Evolutionary conservation across 2,888 invertebrate species (phyloP).

Genomic region (Silvanus unidentatus): DNA sequence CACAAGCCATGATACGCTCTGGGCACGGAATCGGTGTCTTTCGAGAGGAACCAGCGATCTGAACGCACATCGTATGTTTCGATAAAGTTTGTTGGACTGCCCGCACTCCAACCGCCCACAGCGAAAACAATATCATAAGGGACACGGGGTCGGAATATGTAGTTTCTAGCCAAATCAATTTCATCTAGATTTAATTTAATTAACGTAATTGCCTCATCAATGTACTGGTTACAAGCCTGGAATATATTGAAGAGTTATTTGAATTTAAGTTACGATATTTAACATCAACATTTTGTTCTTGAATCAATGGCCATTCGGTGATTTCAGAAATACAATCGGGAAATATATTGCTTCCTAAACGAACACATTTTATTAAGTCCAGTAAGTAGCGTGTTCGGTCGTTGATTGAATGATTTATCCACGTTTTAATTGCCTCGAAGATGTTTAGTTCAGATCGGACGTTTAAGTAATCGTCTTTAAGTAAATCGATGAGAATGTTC

Average conservation of each 20-base stretch:
- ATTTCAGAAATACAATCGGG: conserved; percentile 14
- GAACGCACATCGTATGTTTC: conserved; percentile 75
- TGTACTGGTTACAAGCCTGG: conserved; percentile 33
- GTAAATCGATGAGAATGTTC: conserved; percentile 58
- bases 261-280: too few species aligned
- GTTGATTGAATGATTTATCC: conserved; percentile 59
- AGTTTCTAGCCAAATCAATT: conserved; percentile 19
- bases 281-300: conserved; percentile 16
- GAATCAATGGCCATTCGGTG: conserved; percentile 26
- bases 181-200: conserved; percentile 21
- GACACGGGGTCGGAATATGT: conserved; percentile 55
- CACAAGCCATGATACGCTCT: conserved; percentile 78
- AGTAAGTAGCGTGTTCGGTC: conserved; percentile 53
- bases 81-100: conserved; percentile 74
- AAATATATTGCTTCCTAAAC: conserved; percentile 8
- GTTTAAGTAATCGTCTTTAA: conserved; percentile 67
- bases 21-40: conserved; percentile 61
- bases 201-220: conserved; percentile 28
- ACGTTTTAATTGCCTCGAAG: conserved; percentile 66
- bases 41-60: conserved; percentile 69
- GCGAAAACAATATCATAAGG: conserved; percentile 75
- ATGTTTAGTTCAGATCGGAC: conserved; percentile 67
- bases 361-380: conserved; percentile 53
- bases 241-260: not conserved
- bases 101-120: conserved; percentile 80